Evolutionary conservation across 2,888 invertebrate species (phyloP), one percentile per base, ranked within the genome.

Genomic region (Rotaria socialis): DNA sequence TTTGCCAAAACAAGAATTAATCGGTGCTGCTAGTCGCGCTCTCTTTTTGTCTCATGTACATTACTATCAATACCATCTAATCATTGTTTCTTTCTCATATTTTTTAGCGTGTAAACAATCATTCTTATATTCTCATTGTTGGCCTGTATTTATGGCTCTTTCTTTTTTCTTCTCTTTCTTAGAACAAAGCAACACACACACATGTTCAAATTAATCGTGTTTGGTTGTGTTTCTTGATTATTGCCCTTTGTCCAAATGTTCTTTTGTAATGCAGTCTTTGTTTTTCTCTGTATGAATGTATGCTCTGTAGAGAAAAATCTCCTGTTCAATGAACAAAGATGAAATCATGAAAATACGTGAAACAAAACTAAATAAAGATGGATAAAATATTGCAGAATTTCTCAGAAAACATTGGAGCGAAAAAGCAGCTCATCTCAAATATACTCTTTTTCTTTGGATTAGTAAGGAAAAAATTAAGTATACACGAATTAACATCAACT

Each of bases 251-350:
- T 67, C 67, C 5, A 67, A 14, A 67, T 67, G 19, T 67, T 67
- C 67, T 41, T 67, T 67, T 67, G 67, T 67, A 67, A 67, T 27
- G 19, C 67, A 67, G 67, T 35, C 35, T 35, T 0, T 14, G 35
- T 67, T 14, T 35, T 35, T 67, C 35, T 67, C 67, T 41, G 35
- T 67, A 27, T 67, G 67, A 67, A 67, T 67, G 67, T 35, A 27
- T 35, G 5, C 35, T 35, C 35, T 67, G 67, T 67, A 67, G 67
- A 67, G 19, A 67, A 67, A 35, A 67, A 67, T 67, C 35, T 67
- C 67, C 67, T 67, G 67, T 67, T 67, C 35, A 67, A 67, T 67
- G 67, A 67, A 67, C 67, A 67, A 67, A 35, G 67, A 67, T 67
- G 35, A 67, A 67, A 67, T 67, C 35, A 27, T n/a, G 4, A 60